Percentiles rank a stretch among this genome's conserved stretches.
Evolutionary conservation across 1,140 invertebrate species (phyloP).

Genomic region (Drosophila ercepeae): DNA sequence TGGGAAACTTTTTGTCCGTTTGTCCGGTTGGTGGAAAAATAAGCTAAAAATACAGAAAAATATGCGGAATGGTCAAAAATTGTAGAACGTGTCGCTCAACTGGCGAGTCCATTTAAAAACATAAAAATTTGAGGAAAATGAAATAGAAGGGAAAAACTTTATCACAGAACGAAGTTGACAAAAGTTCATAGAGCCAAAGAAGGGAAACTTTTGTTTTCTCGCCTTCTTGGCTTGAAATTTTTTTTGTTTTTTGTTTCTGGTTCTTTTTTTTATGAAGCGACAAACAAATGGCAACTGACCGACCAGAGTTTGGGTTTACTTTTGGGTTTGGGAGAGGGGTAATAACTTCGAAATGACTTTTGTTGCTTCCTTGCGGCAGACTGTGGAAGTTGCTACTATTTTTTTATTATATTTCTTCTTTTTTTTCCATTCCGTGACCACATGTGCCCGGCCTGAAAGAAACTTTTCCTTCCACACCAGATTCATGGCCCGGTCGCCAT

Average conservation of each 20-base stretch:
- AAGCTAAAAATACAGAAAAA: constrained; percentile 25
- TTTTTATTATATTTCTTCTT: constrained; percentile 22
- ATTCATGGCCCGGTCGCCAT: constrained; percentile 68
- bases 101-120: constrained; percentile 38
- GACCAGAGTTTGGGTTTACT: constrained; percentile 9
- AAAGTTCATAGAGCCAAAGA: constrained; percentile 63
- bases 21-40: constrained; percentile 18
- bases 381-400: constrained; percentile 41
- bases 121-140: constrained; percentile 24
- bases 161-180: constrained; percentile 57
- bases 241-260: constrained; percentile 17
- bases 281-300: constrained; percentile 66
- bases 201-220: constrained; percentile 78
- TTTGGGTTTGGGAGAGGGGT: constrained; percentile 7
- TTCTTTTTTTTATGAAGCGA: constrained; percentile 65
- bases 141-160: constrained; percentile 53
- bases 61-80: constrained; percentile 47
- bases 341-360: constrained; percentile 80
- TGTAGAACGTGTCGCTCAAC: constrained; percentile 3
- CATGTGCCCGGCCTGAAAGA: constrained; percentile 56
- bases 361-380: constrained; percentile 71
- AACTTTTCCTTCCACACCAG: constrained; percentile 47
- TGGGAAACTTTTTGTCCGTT: constrained; percentile 46
- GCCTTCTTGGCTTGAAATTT: constrained; percentile 42
- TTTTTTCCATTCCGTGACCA: constrained; percentile 52